phyloP scores from a whole-genome alignment of 2,888 invertebrate genomes.

The Pachycephus smyrnensis region DNA sequence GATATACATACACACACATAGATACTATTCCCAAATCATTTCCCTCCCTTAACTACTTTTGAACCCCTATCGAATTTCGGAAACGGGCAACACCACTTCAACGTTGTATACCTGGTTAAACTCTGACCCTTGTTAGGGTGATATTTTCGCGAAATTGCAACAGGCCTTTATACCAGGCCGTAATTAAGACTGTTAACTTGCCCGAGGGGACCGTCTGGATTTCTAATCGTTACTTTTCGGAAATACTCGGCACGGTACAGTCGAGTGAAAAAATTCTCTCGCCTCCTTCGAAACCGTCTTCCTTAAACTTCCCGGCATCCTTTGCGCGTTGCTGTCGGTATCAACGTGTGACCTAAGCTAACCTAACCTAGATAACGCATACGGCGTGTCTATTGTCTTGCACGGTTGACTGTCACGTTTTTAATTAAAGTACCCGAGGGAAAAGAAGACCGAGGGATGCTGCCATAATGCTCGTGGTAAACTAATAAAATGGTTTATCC shows the following conservation, averaged over 20 bases:
- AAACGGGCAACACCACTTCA: not conserved
- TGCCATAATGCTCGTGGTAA: not conserved
- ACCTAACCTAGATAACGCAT: not conserved
- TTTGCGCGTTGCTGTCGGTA: not conserved
- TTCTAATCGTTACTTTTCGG: not conserved
- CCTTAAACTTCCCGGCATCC: not conserved
- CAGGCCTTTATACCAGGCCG: not conserved
- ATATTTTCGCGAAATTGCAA: not conserved
- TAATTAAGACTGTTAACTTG: not conserved
- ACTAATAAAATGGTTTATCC: not conserved
- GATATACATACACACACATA: not conserved
- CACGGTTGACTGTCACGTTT: not conserved
- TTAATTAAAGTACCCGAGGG: not conserved
- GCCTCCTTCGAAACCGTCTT: not conserved
- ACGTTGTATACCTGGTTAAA: not conserved
- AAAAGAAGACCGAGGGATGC: not conserved
- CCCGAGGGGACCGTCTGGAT: not conserved
- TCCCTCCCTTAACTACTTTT: not conserved
- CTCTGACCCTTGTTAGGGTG: not conserved
- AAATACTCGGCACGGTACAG: not conserved
- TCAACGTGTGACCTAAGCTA: not conserved
- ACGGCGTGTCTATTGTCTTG: not conserved
- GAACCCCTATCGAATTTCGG: not conserved
- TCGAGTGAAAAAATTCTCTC: not conserved
- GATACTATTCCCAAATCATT: not conserved